Conservation (phyloP, 2,113 vertebrate species). For the Galbula dea region DNA sequence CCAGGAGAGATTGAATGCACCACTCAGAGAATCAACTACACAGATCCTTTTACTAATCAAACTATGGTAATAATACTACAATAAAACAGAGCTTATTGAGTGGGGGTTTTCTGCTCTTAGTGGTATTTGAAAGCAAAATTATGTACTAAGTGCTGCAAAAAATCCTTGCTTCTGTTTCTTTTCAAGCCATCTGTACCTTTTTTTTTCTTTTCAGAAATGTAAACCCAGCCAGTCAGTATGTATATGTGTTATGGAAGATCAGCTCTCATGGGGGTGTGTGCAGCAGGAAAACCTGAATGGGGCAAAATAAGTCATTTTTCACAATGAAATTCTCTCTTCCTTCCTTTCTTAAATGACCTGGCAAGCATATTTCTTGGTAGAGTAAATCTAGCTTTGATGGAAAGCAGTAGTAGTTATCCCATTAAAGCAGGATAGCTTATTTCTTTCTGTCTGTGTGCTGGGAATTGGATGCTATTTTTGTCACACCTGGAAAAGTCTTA, state of each 20-base stretch:
- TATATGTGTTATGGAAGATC: background rate
- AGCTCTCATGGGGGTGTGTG: background rate
- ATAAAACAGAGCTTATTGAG: background rate
- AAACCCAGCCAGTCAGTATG: background rate
- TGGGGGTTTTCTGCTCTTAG: background rate
- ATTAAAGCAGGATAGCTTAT: background rate
- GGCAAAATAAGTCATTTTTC: background rate
- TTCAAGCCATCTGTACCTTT: background rate
- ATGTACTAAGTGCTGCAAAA: background rate
- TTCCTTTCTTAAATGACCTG: background rate
- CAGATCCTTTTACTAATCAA: slow-evolving; percentile 84
- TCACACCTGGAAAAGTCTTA: background rate
- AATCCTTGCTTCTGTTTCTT: background rate
- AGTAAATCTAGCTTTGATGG: background rate
- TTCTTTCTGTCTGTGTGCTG: background rate
- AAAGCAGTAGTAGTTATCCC: background rate
- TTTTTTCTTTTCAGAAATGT: background rate
- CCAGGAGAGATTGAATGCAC: slow-evolving; percentile 79
- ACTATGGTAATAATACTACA: slow-evolving; percentile 76
- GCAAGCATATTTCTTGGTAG: background rate
- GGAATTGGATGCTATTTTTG: background rate
- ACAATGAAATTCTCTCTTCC: background rate
- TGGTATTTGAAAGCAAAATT: background rate
- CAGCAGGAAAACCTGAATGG: background rate
- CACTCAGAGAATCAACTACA: slow-evolving; percentile 82